Conservation (phyloP, 2,113 vertebrate genomes). For the Oceanites oceanicus region DNA sequence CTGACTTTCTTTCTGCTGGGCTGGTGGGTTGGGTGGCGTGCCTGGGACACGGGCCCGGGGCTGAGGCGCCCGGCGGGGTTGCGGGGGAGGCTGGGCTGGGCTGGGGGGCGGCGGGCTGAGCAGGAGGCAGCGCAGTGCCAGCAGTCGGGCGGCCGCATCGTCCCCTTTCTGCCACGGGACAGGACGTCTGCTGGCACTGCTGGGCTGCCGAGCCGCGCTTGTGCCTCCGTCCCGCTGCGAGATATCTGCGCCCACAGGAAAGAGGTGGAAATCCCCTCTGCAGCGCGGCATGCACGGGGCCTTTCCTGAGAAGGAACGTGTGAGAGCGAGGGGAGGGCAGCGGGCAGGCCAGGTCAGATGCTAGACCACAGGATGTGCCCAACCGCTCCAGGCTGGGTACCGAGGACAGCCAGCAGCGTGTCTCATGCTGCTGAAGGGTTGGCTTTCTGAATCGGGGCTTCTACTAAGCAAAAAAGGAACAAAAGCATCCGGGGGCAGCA, state of each 20-base stretch:
- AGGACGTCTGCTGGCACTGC: background rate
- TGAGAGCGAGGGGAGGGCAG: background rate
- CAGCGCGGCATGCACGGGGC: background rate
- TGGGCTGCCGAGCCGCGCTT: fast-evolving
- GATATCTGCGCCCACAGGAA: background rate
- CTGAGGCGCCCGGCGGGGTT: fast-evolving
- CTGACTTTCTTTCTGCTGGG: background rate
- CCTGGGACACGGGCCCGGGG: fast-evolving
- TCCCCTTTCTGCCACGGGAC: fast-evolving
- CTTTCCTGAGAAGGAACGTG: background rate
- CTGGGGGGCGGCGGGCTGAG: background rate
- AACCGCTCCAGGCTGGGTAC: background rate
- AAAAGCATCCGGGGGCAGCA: background rate
- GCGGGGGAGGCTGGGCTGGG: background rate
- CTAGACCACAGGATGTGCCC: background rate
- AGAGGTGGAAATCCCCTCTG: background rate
- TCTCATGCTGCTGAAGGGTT: background rate
- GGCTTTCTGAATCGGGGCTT: background rate
- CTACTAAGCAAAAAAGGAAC: background rate
- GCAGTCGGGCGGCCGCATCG: fast-evolving
- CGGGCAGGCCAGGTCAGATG: background rate
- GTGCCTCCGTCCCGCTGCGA: fast-evolving
- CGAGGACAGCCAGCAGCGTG: background rate
- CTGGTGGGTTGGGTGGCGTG: background rate
- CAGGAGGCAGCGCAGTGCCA: fast-evolving